Evolutionary conservation across 2,113 vertebrate genomes (phyloP).

Genomic region (Chiloscyllium plagiosum): DNA sequence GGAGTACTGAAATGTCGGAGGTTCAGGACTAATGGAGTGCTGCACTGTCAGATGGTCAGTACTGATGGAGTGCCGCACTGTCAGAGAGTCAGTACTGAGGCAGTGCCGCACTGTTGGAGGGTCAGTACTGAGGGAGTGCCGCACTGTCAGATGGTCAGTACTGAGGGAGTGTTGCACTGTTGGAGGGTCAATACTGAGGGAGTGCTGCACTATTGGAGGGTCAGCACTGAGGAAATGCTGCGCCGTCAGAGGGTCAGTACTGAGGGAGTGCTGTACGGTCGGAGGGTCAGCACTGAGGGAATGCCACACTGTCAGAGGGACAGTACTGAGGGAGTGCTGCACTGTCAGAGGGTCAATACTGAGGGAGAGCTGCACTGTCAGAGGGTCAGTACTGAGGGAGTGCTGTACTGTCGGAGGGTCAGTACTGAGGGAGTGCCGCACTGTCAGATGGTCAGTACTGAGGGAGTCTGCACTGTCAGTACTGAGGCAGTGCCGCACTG

Average conservation of each 20-base stretch:
- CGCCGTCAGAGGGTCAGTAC: not conserved
- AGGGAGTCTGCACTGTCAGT: too few relatives aligned
- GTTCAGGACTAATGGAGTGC: not conserved
- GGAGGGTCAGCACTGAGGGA: not conserved
- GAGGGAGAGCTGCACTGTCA: not conserved
- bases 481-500: too few relatives aligned
- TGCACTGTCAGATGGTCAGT: not conserved
- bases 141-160: not conserved
- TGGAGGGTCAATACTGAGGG: not conserved
- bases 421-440: not conserved
- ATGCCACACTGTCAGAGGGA: too few relatives aligned
- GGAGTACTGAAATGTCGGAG: too few relatives aligned
- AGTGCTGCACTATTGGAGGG: too few relatives aligned
- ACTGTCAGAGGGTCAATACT: too few relatives aligned
- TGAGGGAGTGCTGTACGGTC: not conserved
- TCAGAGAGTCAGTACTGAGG: not conserved
- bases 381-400: not conserved
- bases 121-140: not conserved
- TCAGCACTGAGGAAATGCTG: not conserved
- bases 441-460: too few relatives aligned
- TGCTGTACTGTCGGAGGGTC: not conserved
- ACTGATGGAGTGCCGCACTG: not conserved
- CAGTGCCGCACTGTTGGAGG: too few relatives aligned
- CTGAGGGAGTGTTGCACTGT: not conserved
- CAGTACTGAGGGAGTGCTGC: too few relatives aligned